Evolutionary conservation across 2,797 vertebrate genomes (phyloP), one percentile per base, ranked within the genome.

Genomic region (Nasua narica): DNA sequence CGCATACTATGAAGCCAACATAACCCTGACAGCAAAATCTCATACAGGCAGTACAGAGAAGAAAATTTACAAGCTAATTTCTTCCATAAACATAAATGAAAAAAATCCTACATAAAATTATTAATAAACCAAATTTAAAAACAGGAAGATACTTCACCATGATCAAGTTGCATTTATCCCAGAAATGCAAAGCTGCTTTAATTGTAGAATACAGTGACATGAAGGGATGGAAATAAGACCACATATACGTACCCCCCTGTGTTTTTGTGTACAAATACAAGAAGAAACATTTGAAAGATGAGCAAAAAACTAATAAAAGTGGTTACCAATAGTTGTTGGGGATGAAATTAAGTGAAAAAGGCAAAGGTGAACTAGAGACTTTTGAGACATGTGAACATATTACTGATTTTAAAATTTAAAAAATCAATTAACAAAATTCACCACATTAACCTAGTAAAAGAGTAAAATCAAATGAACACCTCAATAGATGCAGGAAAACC

Each of bases 11-110:
- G 25, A 91, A 94, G 43, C 16, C 70, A 84, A 50, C 12, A 77
- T 83, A 83, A 72, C 35, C 54, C 84, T 72, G 62, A 94, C 21
- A 74, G 62, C 43, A 87, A 90, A 95, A 91, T 84, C n/a, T 91
- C 52, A 83, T 25, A 27, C 82, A 25, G 9, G 54, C 35, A 35
- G 25, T 76, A 77, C 18, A 95, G 85, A 40, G 46, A 81, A 81
- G 48, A 40, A 91, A 60, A 87, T 37, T 87, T 91, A 90, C 5
- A 69, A 69, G 50, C 25, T 54, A 67, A 85, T 89, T 81, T 91
- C 54, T 74, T 54, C 72, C 27, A 48, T 62, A 77, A 97, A 91
- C 65, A 84, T 72, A 86, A 86, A 84, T 67, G 16, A 77, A 87
- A 90, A 93, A 76, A 78, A 54, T 48, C 19, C 37, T 90, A 78